Evolutionary conservation across 1,140 invertebrate genomes (phyloP), one percentile per base, ranked within the genome.

Genomic region (Intoshia linei): DNA sequence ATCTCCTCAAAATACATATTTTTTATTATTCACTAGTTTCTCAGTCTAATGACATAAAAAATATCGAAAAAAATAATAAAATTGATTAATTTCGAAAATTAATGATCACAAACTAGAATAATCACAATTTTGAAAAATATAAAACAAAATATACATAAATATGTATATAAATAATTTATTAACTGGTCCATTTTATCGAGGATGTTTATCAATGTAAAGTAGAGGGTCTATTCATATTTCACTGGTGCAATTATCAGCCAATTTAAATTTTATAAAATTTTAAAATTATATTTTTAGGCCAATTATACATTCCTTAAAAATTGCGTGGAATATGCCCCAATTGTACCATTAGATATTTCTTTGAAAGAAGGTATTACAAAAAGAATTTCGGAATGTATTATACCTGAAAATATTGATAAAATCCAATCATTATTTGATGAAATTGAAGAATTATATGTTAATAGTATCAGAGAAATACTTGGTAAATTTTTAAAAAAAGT

Each of bases 401-500:
- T 37, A 1, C 42, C 47, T 2, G 34, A 43, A 6, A 42, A 49
- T 11, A 45, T 47, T 30, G 44, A 47, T 36, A 43, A 45, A 3
- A 44, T 54, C 10, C 36, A 42, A 5, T 46, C 52, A 20, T 40
- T 55, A 13, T 53, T 56, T 38, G 40, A 44, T 18, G 56, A 59
- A 38, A 43, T 57, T 22, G 44, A 45, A 34, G 43, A 38, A 35
- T 48, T 54, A 38, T 59, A 48, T 43, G 42, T 39, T 11, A 38
- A 44, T 23, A 56, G 52, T 40, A 57, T 59, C 49, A 53, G 55
- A 38, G 52, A 51, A 42, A 55, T 51, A n/a, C 51, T 51, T 43
- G 48, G 54, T 55, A 42, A 41, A 43, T 40, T 31, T 7, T 10
- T 7, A 22, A 29, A 14, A 20, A 37, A n/a, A 37, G 3, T 18